phyloP scores from a whole-genome alignment of 2,113 vertebrate species.

The Dendropsophus ebraccatus region DNA sequence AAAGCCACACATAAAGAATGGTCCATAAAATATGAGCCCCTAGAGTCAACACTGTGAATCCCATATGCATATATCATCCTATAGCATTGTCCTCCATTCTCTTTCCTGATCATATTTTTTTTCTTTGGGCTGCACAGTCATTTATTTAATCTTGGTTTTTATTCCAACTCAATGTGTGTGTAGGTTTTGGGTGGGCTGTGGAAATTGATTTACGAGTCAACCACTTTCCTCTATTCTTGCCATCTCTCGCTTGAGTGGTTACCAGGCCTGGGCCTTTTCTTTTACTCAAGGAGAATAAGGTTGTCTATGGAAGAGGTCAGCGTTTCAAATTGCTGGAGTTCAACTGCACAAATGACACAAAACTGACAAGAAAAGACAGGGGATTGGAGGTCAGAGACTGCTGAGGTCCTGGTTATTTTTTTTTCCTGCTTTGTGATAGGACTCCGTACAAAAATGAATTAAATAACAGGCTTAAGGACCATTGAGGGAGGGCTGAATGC shows the following conservation, averaged over 20 bases:
- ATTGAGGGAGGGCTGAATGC: slow-evolving; percentile 85
- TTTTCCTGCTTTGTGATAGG: slow-evolving; percentile 76
- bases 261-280: slow-evolving; percentile 77
- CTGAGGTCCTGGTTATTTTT: slow-evolving; percentile 72
- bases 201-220: slow-evolving; percentile 86
- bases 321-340: slow-evolving; percentile 84
- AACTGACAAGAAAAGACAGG: slow-evolving; percentile 85
- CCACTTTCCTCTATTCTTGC: slow-evolving; percentile 75
- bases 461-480: slow-evolving; percentile 87
- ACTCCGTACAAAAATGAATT: slow-evolving; percentile 85
- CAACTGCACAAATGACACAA: slow-evolving; percentile 85
- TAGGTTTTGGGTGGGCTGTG: slow-evolving; percentile 83
- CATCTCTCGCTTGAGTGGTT: slow-evolving; percentile 83
- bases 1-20: slow-evolving; percentile 17
- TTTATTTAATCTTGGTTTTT: slow-evolving; percentile 53
- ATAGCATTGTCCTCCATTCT: slow-evolving; percentile 37
- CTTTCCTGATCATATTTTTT: slow-evolving; percentile 60
- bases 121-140: slow-evolving; percentile 33
- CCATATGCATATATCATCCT: slow-evolving; percentile 45
- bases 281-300: slow-evolving; percentile 81
- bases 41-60: slow-evolving; percentile 23
- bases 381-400: slow-evolving; percentile 81
- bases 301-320: slow-evolving; percentile 83
- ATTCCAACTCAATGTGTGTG: slow-evolving; percentile 66
- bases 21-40: slow-evolving; percentile 31